Evolutionary conservation across 2,888 invertebrate genomes (phyloP), one percentile per base, ranked within the genome.

Genomic region (Coremacera marginata): DNA sequence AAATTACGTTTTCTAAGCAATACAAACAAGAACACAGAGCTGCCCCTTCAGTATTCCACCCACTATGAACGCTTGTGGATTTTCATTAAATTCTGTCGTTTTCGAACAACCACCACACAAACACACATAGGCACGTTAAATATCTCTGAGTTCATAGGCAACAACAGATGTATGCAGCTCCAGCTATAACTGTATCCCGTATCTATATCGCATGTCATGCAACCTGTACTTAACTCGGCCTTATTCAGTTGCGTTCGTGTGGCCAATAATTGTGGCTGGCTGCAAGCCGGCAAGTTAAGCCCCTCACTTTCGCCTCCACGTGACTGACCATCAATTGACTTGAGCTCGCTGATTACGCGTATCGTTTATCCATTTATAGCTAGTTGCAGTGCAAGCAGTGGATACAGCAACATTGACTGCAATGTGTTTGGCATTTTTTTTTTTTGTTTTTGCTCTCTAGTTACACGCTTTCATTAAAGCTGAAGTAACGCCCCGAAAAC

Each of bases 231-330:
- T 77, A 77, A 77, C 67, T 60, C 34, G 51, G 49, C 78, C 80
- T 80, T 84, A 84, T 84, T 84, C 84, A 84, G 84, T 84, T 84
- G 84, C 82, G 82, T 31, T 63, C 84, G 84, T 84, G 83, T 84
- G 80, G 78, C 84, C 83, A 83, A 85, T 84, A 85, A 85, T 85
- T 85, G 85, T 68, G 27, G 52, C 68, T 25, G 51, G 1, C 68
- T 11, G 25, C 49, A 7, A 49, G 11, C 49, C 11, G 9, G 49
- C 25, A 60, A 44, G 44, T 44, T 70, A 27, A 14, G 52, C 63
- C 34, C 14, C 51, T 31, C 52, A n/a, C 57, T 3, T 63, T 73
- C 14, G 22, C 44, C 68, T n/a, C 16, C 34, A 63, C 63, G 63
- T n/a, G 63, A 55, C 31, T n/a, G 63, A 55, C 31, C 55, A 16